Evolutionary conservation across 2,797 vertebrate species (phyloP).

Genomic region (Liparis tanakae): DNA sequence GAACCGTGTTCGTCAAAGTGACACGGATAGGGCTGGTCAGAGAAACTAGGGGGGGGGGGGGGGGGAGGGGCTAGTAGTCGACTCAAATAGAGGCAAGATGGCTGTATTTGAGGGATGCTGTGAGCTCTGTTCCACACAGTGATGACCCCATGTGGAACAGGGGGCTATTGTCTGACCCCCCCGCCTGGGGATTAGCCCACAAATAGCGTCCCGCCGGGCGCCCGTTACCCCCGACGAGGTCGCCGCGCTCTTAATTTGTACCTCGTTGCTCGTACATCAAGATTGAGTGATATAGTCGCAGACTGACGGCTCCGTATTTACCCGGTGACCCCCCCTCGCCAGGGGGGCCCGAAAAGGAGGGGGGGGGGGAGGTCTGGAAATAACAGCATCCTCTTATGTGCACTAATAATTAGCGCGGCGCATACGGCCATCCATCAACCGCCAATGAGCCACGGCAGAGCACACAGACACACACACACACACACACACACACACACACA

Average conservation of each 20-base stretch:
- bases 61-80: conserved; percentile 5
- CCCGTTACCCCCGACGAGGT: conserved; percentile 79
- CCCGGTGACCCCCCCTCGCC: conserved; percentile 78
- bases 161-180: conserved; percentile 84
- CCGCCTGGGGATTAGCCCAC: conserved; percentile 79
- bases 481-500: too few species aligned
- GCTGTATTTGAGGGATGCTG: conserved; percentile 51
- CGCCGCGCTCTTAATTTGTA: conserved; percentile 83
- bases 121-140: conserved; percentile 82
- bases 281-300: conserved; percentile 85
- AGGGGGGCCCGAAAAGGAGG: conserved; percentile 73
- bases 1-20: conserved; percentile 55
- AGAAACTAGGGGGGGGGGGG: conserved; percentile 24
- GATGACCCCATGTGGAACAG: conserved; percentile 83
- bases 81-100: conserved; percentile 71
- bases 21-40: conserved; percentile 55
- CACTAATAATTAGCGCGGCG: conserved; percentile 85
- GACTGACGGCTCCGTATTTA: conserved; percentile 83
- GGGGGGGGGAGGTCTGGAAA: conserved; percentile 67
- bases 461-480: too few species aligned
- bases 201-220: conserved; percentile 83
- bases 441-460: conserved; percentile 77
- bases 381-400: conserved; percentile 86
- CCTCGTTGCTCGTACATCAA: conserved; percentile 87
- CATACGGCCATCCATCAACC: conserved; percentile 84